These are phyloP conservation scores for Brachyopa scutellaris DNA, from an alignment of 2,888 invertebrate species.

Conservation along the genomic window DNA sequence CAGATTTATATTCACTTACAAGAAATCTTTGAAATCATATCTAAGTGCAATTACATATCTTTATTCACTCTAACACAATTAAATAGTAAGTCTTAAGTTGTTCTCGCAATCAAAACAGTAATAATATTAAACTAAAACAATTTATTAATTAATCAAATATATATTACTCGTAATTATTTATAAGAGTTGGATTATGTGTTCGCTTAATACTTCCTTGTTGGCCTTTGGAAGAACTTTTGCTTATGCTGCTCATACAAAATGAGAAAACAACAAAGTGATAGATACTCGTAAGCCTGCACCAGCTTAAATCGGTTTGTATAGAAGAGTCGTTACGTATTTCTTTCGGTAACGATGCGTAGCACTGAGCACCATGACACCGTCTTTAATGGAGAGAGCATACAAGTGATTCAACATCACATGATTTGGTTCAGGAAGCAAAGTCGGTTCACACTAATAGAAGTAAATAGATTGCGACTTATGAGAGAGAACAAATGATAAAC, in stretches of 20 bases:
- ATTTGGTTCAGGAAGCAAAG: conserved; percentile 99
- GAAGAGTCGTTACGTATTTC: conserved; percentile 99
- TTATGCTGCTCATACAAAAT: conserved; percentile 21
- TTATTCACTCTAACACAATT: conserved; percentile 9
- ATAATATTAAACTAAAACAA: not conserved
- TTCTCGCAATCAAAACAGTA: conserved; percentile 1
- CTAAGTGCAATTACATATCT: not conserved
- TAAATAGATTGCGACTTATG: conserved; percentile 9
- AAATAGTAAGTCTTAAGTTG: not conserved
- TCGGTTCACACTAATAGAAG: conserved; percentile 94
- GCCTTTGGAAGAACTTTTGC: conserved; percentile 25
- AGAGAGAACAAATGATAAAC: not conserved
- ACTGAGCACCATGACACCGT: conserved; percentile 99
- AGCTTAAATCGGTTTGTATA: conserved; percentile 97
- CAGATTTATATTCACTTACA: not conserved
- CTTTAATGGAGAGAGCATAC: conserved; percentile 99
- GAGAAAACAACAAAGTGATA: not conserved
- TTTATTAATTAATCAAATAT: conserved; percentile 16
- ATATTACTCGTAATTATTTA: conserved; percentile 12
- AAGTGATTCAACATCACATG: conserved; percentile 99
- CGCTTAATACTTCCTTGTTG: conserved; percentile 17
- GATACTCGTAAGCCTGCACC: too few species aligned
- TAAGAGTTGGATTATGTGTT: conserved; percentile 11
- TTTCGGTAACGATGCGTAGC: conserved; percentile 99
- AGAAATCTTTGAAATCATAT: not conserved